Percentiles rank a stretch among this genome's conserved stretches.
These are phyloP conservation scores for Ophioninae sp. DNA, from an alignment of 2,888 invertebrate species.

Conservation along the genomic window DNA sequence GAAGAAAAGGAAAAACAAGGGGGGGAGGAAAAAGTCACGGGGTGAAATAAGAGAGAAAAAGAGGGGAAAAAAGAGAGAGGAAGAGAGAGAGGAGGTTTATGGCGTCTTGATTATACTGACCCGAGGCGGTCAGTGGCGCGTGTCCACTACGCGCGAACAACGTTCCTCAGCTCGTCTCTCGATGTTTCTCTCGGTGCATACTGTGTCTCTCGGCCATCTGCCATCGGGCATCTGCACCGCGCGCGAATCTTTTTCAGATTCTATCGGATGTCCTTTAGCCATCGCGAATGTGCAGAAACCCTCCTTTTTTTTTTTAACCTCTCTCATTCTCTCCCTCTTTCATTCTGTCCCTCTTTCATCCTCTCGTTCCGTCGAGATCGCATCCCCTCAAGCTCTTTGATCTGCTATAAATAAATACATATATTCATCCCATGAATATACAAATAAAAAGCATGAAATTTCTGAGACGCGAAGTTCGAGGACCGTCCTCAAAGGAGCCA, in stretches of 20 bases:
- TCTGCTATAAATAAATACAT: conserved; percentile 1
- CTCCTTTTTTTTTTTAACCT: background rate
- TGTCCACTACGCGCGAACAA: conserved; percentile 61
- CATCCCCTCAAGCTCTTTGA: conserved; percentile 13
- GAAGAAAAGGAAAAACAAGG: conserved; percentile 46
- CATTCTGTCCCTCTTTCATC: background rate
- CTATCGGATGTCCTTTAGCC: conserved; percentile 24
- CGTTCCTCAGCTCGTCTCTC: conserved; percentile 45
- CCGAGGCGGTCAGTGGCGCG: conserved; percentile 67
- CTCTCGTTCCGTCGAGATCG: conserved; percentile 1
- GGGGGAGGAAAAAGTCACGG: background rate
- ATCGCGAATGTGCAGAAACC: background rate
- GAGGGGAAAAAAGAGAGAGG: conserved; percentile 33
- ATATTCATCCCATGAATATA: background rate
- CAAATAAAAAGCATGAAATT: background rate
- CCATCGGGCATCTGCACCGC: conserved; percentile 67
- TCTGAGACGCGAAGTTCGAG: background rate
- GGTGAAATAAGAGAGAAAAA: conserved; percentile 39
- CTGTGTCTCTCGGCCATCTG: conserved; percentile 69
- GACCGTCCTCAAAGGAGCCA: background rate
- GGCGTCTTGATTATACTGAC: conserved; percentile 68
- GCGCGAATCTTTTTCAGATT: conserved; percentile 20
- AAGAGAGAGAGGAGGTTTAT: conserved; percentile 59
- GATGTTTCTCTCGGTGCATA: conserved; percentile 28
- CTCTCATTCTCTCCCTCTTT: too few species aligned